Evolutionary conservation across 2,113 vertebrate species (phyloP).

Genomic region (Tragulus kanchil): DNA sequence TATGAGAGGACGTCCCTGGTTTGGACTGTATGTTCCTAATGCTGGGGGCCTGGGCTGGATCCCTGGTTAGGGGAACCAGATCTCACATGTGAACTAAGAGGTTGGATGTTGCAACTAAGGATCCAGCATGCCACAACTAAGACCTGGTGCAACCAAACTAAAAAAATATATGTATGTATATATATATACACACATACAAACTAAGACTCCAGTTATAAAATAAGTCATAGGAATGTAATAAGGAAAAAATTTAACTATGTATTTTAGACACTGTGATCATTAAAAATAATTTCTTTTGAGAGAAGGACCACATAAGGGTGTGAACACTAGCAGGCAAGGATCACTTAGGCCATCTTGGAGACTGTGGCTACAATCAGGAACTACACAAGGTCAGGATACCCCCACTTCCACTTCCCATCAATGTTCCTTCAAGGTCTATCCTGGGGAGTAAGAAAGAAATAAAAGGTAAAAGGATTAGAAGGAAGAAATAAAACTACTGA

Average conservation of each 20-base stretch:
- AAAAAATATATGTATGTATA: background rate
- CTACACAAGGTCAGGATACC: background rate
- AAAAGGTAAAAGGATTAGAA: background rate
- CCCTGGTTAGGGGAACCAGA: background rate
- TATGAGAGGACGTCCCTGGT: background rate
- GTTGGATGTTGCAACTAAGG: background rate
- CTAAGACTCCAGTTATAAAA: background rate
- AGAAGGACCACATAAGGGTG: background rate
- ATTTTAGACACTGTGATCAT: background rate
- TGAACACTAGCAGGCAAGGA: background rate
- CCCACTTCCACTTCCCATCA: background rate
- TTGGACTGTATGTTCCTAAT: background rate
- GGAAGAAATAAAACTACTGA: background rate
- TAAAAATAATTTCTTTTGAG: background rate
- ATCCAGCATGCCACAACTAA: background rate
- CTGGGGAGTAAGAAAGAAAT: background rate
- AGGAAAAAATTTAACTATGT: background rate
- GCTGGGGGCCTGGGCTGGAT: background rate
- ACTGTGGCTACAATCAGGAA: background rate
- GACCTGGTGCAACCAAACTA: background rate
- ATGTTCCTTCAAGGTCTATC: background rate
- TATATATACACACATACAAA: background rate
- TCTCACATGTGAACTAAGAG: background rate
- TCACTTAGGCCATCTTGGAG: background rate
- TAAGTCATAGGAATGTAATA: background rate